Conservation (phyloP, 2,113 vertebrate species). For the Urocolius indicus region DNA sequence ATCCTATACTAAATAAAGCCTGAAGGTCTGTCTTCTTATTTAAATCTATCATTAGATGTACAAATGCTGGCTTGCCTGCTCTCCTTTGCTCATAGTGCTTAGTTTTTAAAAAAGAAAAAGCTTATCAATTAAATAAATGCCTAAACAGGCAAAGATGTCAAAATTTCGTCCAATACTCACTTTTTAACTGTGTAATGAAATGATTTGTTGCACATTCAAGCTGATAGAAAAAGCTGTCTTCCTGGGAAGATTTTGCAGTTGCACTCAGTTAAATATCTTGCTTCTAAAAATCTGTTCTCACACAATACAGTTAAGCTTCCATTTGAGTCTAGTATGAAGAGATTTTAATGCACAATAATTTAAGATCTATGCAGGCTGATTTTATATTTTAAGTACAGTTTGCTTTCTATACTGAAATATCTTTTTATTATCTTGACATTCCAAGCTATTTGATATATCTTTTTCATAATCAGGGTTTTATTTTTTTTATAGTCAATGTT, state of each 20-base stretch:
- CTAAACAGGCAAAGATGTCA: neutral
- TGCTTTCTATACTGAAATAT: neutral
- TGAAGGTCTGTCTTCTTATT: neutral
- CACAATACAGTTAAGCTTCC: neutral
- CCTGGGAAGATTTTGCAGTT: neutral
- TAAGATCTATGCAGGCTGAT: neutral
- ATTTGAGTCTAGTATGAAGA: neutral
- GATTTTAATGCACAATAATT: neutral
- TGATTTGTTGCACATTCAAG: neutral
- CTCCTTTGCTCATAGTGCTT: neutral
- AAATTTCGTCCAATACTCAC: neutral
- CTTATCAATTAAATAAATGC: neutral
- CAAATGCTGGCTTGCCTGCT: neutral
- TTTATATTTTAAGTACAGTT: neutral
- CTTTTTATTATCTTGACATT: neutral
- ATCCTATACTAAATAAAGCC: neutral
- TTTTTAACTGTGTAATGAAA: neutral
- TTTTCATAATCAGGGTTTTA: neutral
- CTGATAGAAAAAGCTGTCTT: neutral
- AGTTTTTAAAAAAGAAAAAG: neutral
- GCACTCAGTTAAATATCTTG: neutral
- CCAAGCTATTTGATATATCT: neutral
- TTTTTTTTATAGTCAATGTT: neutral
- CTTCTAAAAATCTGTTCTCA: neutral
- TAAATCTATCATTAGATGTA: neutral